These are phyloP conservation scores for Drosophila asahinai DNA, from an alignment of 1,140 invertebrate species.

Conservation along the genomic window DNA sequence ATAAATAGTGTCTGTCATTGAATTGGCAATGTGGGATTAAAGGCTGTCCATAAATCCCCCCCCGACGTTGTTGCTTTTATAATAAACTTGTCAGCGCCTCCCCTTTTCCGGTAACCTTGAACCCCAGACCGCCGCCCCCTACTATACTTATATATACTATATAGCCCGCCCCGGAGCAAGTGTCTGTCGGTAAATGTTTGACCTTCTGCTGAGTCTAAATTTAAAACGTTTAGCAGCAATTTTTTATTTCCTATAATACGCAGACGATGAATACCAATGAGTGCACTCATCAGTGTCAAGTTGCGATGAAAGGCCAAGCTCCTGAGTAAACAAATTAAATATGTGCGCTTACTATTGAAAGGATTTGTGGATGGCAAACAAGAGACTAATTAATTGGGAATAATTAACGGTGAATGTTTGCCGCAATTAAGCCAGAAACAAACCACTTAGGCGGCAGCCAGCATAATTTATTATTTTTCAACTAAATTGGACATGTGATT, in stretches of 20 bases:
- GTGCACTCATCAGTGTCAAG: conserved; percentile 26
- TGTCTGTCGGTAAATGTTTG: conserved; percentile 16
- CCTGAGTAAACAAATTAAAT: not conserved
- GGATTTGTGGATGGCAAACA: not conserved
- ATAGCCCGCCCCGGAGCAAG: not conserved
- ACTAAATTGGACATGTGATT: not conserved
- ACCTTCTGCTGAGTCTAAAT: conserved; percentile 47
- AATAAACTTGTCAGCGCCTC: conserved; percentile 64
- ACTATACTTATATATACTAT: not conserved
- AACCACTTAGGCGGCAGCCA: not conserved
- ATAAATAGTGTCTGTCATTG: conserved; percentile 40
- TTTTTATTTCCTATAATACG: conserved; percentile 31
- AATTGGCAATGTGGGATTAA: conserved; percentile 28
- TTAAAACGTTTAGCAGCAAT: conserved; percentile 34
- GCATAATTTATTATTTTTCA: too few relatives aligned
- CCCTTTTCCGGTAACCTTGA: conserved; percentile 23
- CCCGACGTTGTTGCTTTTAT: conserved; percentile 49
- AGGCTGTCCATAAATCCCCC: not conserved
- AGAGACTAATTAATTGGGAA: not conserved
- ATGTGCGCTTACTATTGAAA: not conserved
- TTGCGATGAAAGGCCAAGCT: conserved; percentile 16
- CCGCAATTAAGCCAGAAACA: not conserved
- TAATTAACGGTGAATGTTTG: not conserved
- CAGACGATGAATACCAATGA: conserved; percentile 24
- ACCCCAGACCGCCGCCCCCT: not conserved